These are phyloP conservation scores for Spinus pinus DNA, from an alignment of 2,797 vertebrate species.

Conservation along the genomic window DNA sequence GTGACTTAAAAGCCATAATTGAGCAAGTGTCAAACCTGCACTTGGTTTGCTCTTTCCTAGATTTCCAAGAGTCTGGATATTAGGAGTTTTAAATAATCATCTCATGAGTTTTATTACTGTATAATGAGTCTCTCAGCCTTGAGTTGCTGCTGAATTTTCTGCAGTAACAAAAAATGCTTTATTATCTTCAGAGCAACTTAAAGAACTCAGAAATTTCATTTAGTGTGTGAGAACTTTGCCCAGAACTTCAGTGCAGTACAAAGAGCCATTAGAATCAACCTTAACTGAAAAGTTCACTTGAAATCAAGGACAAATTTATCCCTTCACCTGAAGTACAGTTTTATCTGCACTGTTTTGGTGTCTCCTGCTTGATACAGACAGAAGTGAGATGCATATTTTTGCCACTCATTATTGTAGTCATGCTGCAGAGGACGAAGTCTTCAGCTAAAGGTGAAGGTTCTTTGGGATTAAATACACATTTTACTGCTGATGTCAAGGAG, in stretches of 20 bases:
- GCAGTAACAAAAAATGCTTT: background rate
- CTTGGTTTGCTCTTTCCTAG: background rate
- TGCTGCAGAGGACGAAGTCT: background rate
- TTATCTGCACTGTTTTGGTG: background rate
- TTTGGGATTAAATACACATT: background rate
- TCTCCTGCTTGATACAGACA: background rate
- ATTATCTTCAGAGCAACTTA: background rate
- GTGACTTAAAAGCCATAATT: background rate
- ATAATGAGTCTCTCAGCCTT: background rate
- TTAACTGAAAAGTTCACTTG: background rate
- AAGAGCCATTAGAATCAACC: background rate
- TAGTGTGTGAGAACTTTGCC: background rate
- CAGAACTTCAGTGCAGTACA: background rate
- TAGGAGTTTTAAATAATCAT: background rate
- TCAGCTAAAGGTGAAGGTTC: background rate
- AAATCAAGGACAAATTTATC: background rate
- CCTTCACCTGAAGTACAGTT: background rate
- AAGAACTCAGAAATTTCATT: background rate
- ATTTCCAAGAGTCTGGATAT: background rate
- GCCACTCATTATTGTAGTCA: background rate
- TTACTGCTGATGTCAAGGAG: background rate
- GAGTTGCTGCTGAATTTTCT: background rate
- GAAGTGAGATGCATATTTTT: background rate
- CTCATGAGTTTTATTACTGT: background rate
- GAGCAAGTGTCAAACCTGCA: background rate